Percentiles rank a stretch among this genome's conserved stretches.
Conservation (phyloP, 1,140 invertebrate species). For the Phymorhynchus buccinoides region DNA sequence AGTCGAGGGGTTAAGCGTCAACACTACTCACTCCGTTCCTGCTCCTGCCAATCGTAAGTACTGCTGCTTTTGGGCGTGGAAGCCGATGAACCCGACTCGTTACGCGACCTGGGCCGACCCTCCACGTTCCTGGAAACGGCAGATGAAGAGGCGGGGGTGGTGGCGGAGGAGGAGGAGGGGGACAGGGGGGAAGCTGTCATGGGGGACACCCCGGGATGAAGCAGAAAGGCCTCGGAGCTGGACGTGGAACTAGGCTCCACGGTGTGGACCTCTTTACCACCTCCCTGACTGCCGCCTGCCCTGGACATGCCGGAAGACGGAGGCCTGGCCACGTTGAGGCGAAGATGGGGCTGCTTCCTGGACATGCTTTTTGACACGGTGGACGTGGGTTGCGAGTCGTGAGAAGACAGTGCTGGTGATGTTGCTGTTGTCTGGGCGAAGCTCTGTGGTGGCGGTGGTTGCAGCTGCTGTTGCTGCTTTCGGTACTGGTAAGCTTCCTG, state of each 20-base stretch:
- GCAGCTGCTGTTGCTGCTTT: background rate
- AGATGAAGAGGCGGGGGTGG: background rate
- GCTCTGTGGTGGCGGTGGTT: background rate
- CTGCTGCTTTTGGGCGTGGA: slow-evolving; percentile 25
- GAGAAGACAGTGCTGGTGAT: background rate
- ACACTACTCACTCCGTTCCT: slow-evolving; percentile 29
- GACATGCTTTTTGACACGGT: background rate
- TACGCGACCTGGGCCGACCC: slow-evolving; percentile 19
- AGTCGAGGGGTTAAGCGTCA: too few relatives aligned
- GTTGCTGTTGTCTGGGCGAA: background rate
- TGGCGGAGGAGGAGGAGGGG: background rate
- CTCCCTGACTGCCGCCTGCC: background rate
- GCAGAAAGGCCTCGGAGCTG: background rate
- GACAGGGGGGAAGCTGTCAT: background rate
- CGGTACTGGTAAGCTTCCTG: background rate
- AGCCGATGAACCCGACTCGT: slow-evolving; percentile 25
- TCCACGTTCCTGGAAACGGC: background rate
- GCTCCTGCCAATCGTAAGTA: slow-evolving; percentile 27
- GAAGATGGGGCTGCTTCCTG: slow-evolving; percentile 22
- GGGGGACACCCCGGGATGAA: background rate
- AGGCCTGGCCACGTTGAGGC: slow-evolving; percentile 10
- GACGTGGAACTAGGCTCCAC: background rate
- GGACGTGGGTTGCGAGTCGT: background rate
- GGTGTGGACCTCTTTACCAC: background rate
- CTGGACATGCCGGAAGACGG: background rate